Percentiles rank a stretch among this genome's conserved stretches.
These are phyloP conservation scores for Antennarius maculatus DNA, from an alignment of 2,797 vertebrate species.

Conservation along the genomic window DNA sequence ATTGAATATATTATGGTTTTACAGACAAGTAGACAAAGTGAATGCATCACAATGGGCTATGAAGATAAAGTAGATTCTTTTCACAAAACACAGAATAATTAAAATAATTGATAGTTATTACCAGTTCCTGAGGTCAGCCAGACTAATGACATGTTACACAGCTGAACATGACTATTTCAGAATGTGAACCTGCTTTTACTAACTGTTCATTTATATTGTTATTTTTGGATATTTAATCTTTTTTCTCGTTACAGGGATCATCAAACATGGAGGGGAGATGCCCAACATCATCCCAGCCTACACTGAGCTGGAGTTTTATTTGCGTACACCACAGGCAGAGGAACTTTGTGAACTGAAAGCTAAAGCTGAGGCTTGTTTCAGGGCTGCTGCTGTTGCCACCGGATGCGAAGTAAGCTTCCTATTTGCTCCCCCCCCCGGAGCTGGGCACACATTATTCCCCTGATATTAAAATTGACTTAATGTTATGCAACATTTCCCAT, in stretches of 20 bases:
- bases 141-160: too few species aligned
- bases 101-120: too few species aligned
- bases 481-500: conserved; percentile 23
- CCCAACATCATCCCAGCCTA: conserved; percentile 92
- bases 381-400: conserved; percentile 87
- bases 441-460: not conserved
- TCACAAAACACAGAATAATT: too few species aligned
- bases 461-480: not conserved
- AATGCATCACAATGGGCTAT: too few species aligned
- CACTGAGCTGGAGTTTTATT: conserved; percentile 86
- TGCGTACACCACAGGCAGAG: conserved; percentile 83
- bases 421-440: not conserved
- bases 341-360: conserved; percentile 84
- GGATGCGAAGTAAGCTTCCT: conserved; percentile 85
- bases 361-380: conserved; percentile 89
- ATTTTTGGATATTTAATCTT: not conserved
- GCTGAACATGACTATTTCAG: not conserved
- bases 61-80: too few species aligned
- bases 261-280: conserved; percentile 89
- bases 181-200: not conserved
- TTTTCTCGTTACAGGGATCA: conserved; percentile 80
- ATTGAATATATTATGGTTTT: too few species aligned
- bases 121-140: too few species aligned
- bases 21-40: too few species aligned
- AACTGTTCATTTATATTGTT: not conserved